These are phyloP conservation scores for Bradypus variegatus DNA, from an alignment of 2,797 vertebrate species.

Conservation along the genomic window DNA sequence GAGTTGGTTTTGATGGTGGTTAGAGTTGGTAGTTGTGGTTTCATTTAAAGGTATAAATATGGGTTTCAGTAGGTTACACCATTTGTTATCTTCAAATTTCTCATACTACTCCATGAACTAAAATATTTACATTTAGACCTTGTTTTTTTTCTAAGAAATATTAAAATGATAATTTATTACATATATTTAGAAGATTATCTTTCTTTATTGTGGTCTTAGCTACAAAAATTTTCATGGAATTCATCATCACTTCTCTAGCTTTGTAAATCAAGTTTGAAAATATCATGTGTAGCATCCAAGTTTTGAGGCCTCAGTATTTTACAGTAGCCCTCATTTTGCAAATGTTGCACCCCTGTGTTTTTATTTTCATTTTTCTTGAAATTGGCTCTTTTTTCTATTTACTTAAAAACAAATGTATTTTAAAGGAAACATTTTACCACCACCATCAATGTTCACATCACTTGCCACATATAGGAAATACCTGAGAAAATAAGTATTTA, in stretches of 20 bases:
- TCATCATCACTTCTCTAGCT: background rate
- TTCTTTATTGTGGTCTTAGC: background rate
- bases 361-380: background rate
- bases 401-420: background rate
- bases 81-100: conserved; percentile 5
- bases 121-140: background rate
- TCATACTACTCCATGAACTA: background rate
- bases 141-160: background rate
- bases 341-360: background rate
- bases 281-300: background rate
- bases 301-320: background rate
- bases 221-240: background rate
- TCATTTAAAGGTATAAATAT: background rate
- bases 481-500: background rate
- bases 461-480: background rate
- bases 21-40: background rate
- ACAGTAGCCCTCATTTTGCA: background rate
- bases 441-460: background rate
- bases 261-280: background rate
- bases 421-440: background rate
- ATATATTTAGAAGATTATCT: background rate
- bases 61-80: background rate
- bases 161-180: background rate
- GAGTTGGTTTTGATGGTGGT: background rate
- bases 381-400: background rate